A percentile compares a stretch with the other conserved stretches of the same genome.
phyloP scores from a whole-genome alignment of 2,888 invertebrate genomes.

The Latrodectus elegans region DNA sequence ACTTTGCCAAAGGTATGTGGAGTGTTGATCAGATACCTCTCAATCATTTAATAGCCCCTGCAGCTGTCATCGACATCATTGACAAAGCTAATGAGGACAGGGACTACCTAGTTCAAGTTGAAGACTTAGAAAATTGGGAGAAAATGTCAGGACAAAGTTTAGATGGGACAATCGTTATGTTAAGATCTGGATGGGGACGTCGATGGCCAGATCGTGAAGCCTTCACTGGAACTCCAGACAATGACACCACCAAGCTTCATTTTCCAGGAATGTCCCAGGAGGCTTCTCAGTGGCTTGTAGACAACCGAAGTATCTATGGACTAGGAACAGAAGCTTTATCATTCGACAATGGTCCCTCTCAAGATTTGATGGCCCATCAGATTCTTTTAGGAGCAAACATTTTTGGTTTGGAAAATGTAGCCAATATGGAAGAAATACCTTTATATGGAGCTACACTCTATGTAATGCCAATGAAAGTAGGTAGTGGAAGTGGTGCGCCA shows the following conservation, averaged over 20 bases:
- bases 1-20: not conserved
- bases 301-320: slow-evolving; percentile 79
- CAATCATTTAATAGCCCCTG: slow-evolving; percentile 34
- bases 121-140: slow-evolving; percentile 74
- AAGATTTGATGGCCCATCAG: slow-evolving; percentile 77
- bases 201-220: slow-evolving; percentile 72
- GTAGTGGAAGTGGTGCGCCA: slow-evolving; percentile 80
- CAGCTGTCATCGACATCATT: slow-evolving; percentile 59
- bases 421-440: slow-evolving; percentile 75
- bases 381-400: slow-evolving; percentile 77
- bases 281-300: slow-evolving; percentile 80
- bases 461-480: slow-evolving; percentile 80
- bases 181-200: slow-evolving; percentile 75
- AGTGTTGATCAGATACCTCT: slow-evolving; percentile 39
- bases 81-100: slow-evolving; percentile 28
- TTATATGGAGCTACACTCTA: slow-evolving; percentile 72
- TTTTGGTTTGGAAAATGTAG: slow-evolving; percentile 80
- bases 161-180: slow-evolving; percentile 75
- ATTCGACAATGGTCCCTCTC: slow-evolving; percentile 79
- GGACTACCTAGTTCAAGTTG: slow-evolving; percentile 53
- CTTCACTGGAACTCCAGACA: slow-evolving; percentile 68
- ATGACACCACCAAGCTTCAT: slow-evolving; percentile 54
- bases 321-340: slow-evolving; percentile 82
- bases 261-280: slow-evolving; percentile 78
- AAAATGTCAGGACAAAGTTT: slow-evolving; percentile 75